Base-by-base conservation (phyloP, 2,888 invertebrate species). In the Camptogramma bilineatum region DNA sequence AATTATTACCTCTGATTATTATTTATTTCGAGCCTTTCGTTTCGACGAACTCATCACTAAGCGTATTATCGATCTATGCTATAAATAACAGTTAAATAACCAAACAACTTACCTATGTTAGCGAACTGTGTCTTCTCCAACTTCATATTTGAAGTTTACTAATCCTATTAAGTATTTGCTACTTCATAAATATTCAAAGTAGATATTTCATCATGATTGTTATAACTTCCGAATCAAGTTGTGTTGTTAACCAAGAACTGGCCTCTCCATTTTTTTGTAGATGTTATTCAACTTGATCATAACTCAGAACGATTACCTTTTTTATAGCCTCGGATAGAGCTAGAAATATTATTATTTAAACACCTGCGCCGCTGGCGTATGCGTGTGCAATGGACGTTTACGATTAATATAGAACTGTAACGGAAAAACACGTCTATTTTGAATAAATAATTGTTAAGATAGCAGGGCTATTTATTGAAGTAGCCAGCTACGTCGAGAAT, bases 131-230 rank as follows among this genome's bases (percentile, higher is more conserved):
- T 90, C 88, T 88, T 85, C 80, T 81, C 77, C 71, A 82, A 83
- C 83, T 81, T 82, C 74, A 31, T 31, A 21, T n/a, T n/a, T 4
- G 4, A 21, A 21, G 2, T 21, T 21, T 21, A 4, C 21, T 21
- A 21, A 21, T 21, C 21, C 21, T 21, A 21, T 21, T 21, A 50
- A 9, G 19, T 13, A 52, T n/a, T n/a, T n/a, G n/a, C 84, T 85
- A 84, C 82, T 82, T 83, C 85, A 88, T 87, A 83, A 88, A 87
- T 88, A 90, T 90, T 90, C 86, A 88, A 85, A 84, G 77, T 77
- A 74, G 75, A 83, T 79, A 84, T 80, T 80, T 83, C 80, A 80
- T 82, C 79, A 46, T 28, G 44, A 21, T 28, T 28, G 50, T 50
- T 16, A 4, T 44, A 44, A 16, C 16, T 44, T 48, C 48, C 81